Evolutionary conservation across 2,113 vertebrate genomes (phyloP).

Genomic region (Toxotes chatareus): DNA sequence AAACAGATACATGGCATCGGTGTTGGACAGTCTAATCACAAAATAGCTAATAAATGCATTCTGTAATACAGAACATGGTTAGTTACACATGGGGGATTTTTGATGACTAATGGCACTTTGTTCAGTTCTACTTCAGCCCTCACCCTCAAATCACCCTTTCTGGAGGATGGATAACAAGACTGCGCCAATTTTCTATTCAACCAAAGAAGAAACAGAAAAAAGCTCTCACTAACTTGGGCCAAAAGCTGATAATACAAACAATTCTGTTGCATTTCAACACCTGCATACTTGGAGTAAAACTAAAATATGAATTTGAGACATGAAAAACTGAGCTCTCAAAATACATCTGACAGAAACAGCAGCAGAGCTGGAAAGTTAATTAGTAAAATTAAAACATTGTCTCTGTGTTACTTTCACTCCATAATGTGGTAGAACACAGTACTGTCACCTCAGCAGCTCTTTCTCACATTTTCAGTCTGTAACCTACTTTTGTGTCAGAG

Average conservation of each 20-base stretch:
- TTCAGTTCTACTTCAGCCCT: conserved; percentile 30
- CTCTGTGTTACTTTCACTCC: conserved; percentile 26
- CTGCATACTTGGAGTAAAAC: background rate
- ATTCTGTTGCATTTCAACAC: background rate
- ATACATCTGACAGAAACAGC: conserved; percentile 4
- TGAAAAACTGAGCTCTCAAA: background rate
- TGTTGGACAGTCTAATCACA: conserved; percentile 21
- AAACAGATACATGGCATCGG: conserved; percentile 59
- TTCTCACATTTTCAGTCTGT: conserved; percentile 50
- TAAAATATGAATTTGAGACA: background rate
- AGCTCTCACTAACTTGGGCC: background rate
- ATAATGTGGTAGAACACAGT: conserved; percentile 15
- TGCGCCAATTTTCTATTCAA: conserved; percentile 27
- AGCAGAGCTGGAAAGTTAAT: conserved; percentile 20
- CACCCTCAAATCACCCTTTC: conserved; percentile 20
- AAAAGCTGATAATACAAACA: background rate
- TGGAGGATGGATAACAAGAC: conserved; percentile 4
- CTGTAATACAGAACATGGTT: conserved; percentile 16
- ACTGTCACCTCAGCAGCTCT: conserved; percentile 50
- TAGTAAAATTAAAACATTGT: conserved; percentile 4
- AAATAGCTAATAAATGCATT: conserved; percentile 28
- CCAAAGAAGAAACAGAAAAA: conserved; percentile 1
- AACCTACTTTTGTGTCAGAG: conserved; percentile 67
- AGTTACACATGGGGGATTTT: conserved; percentile 22
- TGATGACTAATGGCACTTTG: conserved; percentile 39